Percentiles rank a stretch among this genome's conserved stretches.
Evolutionary conservation across 2,797 vertebrate genomes (phyloP).

Genomic region (Clarias laeviceps): DNA sequence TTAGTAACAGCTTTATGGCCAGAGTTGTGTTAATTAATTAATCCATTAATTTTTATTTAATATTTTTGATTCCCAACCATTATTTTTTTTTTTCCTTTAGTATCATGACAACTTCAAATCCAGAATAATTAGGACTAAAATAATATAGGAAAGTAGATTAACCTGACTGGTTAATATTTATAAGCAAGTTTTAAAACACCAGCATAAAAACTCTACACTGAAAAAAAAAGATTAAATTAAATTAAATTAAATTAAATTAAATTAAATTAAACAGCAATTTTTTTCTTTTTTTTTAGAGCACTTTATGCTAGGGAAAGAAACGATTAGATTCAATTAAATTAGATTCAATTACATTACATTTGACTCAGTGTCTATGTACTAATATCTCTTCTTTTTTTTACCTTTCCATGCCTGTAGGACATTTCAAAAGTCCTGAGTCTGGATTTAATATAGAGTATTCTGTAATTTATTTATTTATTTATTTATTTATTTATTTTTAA

Average conservation of each 20-base stretch:
- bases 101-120: neutral
- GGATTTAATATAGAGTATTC: neutral
- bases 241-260: no score
- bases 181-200: no score
- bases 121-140: neutral
- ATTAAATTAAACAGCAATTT: no score
- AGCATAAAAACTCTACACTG: no score
- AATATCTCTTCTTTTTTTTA: neutral
- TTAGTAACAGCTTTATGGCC: neutral
- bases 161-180: no score
- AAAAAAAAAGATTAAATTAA: no score
- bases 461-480: neutral
- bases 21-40: neutral
- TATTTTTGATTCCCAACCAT: neutral
- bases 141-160: neutral
- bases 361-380: neutral
- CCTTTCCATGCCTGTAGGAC: neutral
- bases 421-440: conserved; percentile 6
- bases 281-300: no score
- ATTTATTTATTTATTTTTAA: neutral
- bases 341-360: neutral
- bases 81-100: neutral
- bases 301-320: no score
- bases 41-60: no score
- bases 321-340: no score